phyloP scores from a whole-genome alignment of 2,113 vertebrate species.

The Cololabis saira region DNA sequence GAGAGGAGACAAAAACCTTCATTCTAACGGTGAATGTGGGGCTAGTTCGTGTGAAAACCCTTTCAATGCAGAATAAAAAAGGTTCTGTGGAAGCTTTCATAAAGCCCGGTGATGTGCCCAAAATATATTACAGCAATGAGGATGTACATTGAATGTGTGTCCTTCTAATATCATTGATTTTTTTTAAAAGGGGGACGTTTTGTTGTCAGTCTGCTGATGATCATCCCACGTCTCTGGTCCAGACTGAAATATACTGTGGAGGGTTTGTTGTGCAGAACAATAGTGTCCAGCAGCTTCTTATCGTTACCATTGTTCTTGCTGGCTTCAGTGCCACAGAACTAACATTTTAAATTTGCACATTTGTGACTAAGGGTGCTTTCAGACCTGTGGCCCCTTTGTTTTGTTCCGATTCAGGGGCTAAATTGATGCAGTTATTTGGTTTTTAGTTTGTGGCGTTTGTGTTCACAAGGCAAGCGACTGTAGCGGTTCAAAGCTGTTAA shows the following conservation, averaged over 20 bases:
- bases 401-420: no score
- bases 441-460: no score
- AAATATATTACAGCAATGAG: slow-evolving; percentile 4
- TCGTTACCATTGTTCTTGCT: no score
- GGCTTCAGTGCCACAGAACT: no score
- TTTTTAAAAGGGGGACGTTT: background rate
- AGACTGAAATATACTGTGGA: background rate
- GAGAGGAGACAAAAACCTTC: slow-evolving; percentile 29
- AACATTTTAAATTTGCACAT: no score
- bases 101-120: background rate
- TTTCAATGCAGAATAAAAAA: slow-evolving; percentile 41
- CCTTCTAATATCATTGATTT: background rate
- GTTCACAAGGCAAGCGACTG: no score
- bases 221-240: background rate
- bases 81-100: slow-evolving; percentile 30
- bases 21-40: slow-evolving; percentile 28
- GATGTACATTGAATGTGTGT: slow-evolving; percentile 20
- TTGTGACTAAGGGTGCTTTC: no score
- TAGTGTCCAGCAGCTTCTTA: no score
- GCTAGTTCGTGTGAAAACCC: slow-evolving; percentile 34
- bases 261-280: no score
- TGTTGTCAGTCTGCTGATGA: background rate
- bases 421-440: no score
- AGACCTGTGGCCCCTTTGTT: no score
- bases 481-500: no score